A percentile compares a stretch with the other conserved stretches of the same genome.
These are phyloP conservation scores for Haemorhous mexicanus DNA, from an alignment of 2,113 vertebrate species.

Conservation along the genomic window DNA sequence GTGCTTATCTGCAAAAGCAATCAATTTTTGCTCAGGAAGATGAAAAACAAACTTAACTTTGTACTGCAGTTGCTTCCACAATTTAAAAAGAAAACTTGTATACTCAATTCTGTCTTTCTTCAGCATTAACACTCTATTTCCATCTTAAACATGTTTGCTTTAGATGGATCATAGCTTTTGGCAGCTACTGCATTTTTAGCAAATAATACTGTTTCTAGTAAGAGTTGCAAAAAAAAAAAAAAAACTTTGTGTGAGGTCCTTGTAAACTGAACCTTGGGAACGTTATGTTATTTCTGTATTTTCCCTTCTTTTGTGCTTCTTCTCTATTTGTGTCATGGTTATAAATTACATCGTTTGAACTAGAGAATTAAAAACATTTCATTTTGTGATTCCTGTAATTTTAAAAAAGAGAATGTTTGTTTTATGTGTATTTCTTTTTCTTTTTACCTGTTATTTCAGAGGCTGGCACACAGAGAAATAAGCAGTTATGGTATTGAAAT, in stretches of 20 bases:
- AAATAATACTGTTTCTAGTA: constrained; percentile 99
- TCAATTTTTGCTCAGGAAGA: constrained; percentile 43
- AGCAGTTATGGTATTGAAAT: constrained; percentile 75
- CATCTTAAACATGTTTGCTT: constrained; percentile 84
- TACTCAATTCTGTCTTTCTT: constrained; percentile 69
- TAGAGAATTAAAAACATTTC: constrained; percentile 74
- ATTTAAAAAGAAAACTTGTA: constrained; percentile 68
- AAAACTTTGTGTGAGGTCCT: constrained; percentile 97
- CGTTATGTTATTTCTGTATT: constrained; percentile 75
- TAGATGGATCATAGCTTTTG: constrained; percentile 94
- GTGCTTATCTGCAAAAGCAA: constrained; percentile 42
- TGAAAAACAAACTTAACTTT: constrained; percentile 35
- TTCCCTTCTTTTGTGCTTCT: constrained; percentile 72
- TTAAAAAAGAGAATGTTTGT: constrained; percentile 12
- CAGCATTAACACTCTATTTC: constrained; percentile 77
- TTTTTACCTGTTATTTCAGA: constrained; percentile 83
- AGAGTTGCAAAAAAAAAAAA: constrained; percentile 78
- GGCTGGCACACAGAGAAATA: constrained; percentile 72
- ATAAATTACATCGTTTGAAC: constrained; percentile 78
- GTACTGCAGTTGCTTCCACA: constrained; percentile 37
- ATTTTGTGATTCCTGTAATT: constrained; percentile 69
- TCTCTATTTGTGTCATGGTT: constrained; percentile 76
- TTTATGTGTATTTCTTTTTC: constrained; percentile 47
- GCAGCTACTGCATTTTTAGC: constrained; percentile 90
- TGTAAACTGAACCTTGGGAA: constrained; percentile 88